Evolutionary conservation across 2,113 vertebrate species (phyloP).

Genomic region (Colinus virginianus): DNA sequence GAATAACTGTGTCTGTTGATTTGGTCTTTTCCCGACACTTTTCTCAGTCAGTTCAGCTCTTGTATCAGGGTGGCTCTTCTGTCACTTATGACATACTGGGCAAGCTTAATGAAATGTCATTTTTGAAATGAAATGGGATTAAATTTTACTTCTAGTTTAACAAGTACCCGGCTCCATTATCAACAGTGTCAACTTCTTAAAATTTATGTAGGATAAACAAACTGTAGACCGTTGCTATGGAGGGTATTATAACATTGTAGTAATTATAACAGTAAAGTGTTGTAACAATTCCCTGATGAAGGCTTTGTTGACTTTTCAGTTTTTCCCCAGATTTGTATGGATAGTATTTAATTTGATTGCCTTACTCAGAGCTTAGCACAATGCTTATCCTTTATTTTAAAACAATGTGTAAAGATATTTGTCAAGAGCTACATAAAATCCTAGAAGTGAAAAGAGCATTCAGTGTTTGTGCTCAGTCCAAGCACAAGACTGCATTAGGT

Average conservation of each 20-base stretch:
- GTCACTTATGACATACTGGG: background rate
- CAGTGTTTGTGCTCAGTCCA: background rate
- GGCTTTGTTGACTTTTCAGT: constrained; percentile 55
- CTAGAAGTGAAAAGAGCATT: background rate
- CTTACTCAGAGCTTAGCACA: constrained; percentile 6
- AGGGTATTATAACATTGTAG: constrained; percentile 47
- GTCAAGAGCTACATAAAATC: constrained; percentile 42
- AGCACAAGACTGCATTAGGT: constrained; percentile 2
- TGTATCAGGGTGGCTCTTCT: constrained; percentile 1
- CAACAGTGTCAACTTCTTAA: constrained; percentile 54
- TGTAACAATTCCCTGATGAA: constrained; percentile 47
- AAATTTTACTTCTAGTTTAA: constrained; percentile 63
- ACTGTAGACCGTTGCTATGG: constrained; percentile 67
- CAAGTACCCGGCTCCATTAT: constrained; percentile 30
- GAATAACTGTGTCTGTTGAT: background rate
- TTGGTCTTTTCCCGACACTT: background rate
- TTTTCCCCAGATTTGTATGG: constrained; percentile 55
- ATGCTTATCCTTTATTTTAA: constrained; percentile 49
- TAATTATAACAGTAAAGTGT: constrained; percentile 23
- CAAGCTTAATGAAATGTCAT: constrained; percentile 61
- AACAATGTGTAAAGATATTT: constrained; percentile 27
- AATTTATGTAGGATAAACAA: constrained; percentile 68
- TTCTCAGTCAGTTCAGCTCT: constrained; percentile 11
- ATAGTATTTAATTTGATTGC: constrained; percentile 30
- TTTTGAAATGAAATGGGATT: constrained; percentile 55